Evolutionary conservation across 2,113 vertebrate species (phyloP).

Genomic region (Coreoperca whiteheadi): DNA sequence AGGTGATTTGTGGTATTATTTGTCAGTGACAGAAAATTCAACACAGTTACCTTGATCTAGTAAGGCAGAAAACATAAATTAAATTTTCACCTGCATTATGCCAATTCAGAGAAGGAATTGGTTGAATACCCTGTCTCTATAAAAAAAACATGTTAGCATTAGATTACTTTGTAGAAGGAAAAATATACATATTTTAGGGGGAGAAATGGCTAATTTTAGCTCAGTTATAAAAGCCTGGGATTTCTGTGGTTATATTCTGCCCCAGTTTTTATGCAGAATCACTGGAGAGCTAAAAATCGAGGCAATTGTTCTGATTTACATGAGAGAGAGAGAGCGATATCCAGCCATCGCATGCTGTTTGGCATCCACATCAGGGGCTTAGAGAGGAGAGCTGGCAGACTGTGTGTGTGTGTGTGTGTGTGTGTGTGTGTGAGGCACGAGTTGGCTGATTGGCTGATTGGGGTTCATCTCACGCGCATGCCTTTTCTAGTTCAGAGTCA

Average conservation of each 20-base stretch:
- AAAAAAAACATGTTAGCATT: conserved; percentile 22
- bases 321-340: conserved; percentile 41
- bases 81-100: not conserved
- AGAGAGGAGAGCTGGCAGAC: conserved; percentile 37
- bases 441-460: conserved; percentile 29
- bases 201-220: conserved; percentile 38
- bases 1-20: not conserved
- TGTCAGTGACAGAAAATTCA: not conserved
- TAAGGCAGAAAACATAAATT: not conserved
- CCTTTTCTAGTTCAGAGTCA: conserved; percentile 57
- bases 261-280: conserved; percentile 63
- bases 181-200: not conserved
- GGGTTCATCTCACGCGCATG: conserved; percentile 16
- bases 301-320: conserved; percentile 64
- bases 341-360: conserved; percentile 43
- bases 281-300: conserved; percentile 44
- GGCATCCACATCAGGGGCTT: conserved; percentile 39
- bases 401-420: conserved; percentile 38
- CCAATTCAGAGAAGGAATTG: not conserved
- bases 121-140: not conserved
- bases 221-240: conserved; percentile 17
- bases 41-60: not conserved
- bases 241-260: conserved; percentile 49
- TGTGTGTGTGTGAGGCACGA: conserved; percentile 12
- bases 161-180: not conserved